Conservation (phyloP, 1,140 invertebrate genomes). For the Periplaneta americana region DNA sequence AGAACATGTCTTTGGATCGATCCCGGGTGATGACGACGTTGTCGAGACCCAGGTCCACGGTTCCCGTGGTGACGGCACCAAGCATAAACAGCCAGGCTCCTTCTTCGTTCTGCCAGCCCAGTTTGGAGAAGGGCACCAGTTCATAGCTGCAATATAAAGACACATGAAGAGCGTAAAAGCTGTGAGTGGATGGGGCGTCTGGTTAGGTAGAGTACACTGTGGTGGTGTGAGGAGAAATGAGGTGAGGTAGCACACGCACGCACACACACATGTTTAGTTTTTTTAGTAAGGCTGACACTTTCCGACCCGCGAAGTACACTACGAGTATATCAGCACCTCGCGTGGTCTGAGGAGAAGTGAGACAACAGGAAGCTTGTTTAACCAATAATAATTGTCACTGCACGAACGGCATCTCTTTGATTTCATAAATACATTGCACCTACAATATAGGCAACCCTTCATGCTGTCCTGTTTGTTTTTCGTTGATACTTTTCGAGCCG, state of each 20-base stretch:
- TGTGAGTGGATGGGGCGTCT: not conserved
- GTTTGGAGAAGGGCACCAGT: conserved; percentile 41
- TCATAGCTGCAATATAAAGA: conserved; percentile 34
- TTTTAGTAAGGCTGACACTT: not conserved
- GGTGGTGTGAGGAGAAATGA: not conserved
- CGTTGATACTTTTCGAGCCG: no score
- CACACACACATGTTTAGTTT: not conserved
- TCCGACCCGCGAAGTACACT: not conserved
- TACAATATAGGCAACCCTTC: no score
- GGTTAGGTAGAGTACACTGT: not conserved
- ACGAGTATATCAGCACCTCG: not conserved
- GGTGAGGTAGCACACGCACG: not conserved
- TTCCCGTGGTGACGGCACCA: conserved; percentile 45
- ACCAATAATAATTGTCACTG: no score
- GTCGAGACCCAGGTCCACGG: conserved; percentile 51
- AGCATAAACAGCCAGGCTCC: conserved; percentile 51
- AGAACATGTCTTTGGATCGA: conserved; percentile 46
- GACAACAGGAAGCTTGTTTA: no score
- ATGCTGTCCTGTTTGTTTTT: no score
- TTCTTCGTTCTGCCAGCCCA: conserved; percentile 49
- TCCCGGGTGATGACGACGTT: conserved; percentile 48
- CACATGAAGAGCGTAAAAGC: not conserved
- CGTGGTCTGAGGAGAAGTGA: no score
- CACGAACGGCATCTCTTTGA: no score
- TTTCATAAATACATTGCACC: no score